A percentile compares a stretch with the other conserved stretches of the same genome.
Conservation (phyloP, 92 coral and sea anemone genomes). For the Heteractis magnifica region DNA sequence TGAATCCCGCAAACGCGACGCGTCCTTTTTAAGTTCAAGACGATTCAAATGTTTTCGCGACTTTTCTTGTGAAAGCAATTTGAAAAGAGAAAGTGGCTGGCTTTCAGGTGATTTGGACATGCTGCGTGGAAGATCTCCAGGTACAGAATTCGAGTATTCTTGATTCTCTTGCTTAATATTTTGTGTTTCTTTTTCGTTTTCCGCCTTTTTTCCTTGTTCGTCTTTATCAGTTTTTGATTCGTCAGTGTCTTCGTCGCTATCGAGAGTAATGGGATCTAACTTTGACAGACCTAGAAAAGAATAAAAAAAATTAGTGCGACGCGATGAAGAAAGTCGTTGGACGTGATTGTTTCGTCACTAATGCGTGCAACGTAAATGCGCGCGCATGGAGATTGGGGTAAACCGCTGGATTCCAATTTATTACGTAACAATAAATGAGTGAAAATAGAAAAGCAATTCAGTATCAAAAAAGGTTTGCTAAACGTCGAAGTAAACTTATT, state of each 20-base stretch:
- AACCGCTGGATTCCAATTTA: background rate
- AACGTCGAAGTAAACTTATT: too few relatives aligned
- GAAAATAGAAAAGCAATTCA: too few relatives aligned
- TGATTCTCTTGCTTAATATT: background rate
- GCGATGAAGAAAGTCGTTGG: background rate
- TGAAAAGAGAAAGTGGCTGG: background rate
- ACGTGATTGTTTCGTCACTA: slow-evolving; percentile 23
- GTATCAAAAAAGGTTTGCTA: too few relatives aligned
- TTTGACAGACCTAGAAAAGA: slow-evolving; percentile 13
- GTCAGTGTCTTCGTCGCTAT: slow-evolving; percentile 23
- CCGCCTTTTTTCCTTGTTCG: background rate
- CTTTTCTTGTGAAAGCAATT: background rate
- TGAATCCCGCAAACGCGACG: background rate
- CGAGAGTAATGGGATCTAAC: slow-evolving; percentile 9
- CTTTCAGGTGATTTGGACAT: background rate
- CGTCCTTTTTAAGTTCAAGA: background rate
- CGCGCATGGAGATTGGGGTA: background rate
- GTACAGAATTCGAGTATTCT: background rate
- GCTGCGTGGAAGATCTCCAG: background rate
- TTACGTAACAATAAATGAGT: too few relatives aligned
- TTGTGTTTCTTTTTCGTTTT: background rate
- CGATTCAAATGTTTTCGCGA: background rate
- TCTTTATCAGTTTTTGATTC: background rate
- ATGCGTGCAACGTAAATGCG: slow-evolving; percentile 11
- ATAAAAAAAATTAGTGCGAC: background rate